Evolutionary conservation across 2,888 invertebrate species (phyloP).

Genomic region (Drosophila phalerata): DNA sequence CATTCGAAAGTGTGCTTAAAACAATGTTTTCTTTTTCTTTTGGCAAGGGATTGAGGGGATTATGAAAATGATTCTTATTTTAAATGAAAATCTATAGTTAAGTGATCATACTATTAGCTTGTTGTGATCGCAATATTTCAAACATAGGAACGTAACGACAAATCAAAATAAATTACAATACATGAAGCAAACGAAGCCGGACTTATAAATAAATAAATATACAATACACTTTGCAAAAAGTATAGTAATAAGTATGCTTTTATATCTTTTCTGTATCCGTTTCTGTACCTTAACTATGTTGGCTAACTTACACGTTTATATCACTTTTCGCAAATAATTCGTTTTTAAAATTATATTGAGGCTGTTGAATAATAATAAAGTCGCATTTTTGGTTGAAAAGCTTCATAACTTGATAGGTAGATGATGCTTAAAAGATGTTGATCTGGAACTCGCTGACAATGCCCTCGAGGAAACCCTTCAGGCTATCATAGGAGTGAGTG

Average conservation of each 20-base stretch:
- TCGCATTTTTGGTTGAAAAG: constrained; percentile 62
- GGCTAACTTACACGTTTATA: constrained; percentile 83
- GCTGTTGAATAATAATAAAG: constrained; percentile 66
- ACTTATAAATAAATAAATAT: constrained; percentile 66
- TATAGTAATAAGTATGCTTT: constrained; percentile 13
- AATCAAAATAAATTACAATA: constrained; percentile 54
- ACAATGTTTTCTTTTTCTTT: constrained; percentile 25
- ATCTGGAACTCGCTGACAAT: constrained; percentile 84
- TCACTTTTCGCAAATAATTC: constrained; percentile 84
- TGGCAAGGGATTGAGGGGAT: constrained; percentile 35
- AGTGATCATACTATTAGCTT: constrained; percentile 23
- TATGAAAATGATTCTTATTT: constrained; percentile 18
- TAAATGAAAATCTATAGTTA: constrained; percentile 28
- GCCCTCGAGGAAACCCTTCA: constrained; percentile 83
- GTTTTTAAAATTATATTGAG: constrained; percentile 74
- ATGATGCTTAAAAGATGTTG: constrained; percentile 80
- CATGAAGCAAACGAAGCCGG: constrained; percentile 49
- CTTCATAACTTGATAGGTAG: constrained; percentile 21
- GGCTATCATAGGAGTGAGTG: constrained; percentile 83
- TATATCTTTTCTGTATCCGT: background rate
- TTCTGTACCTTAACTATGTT: constrained; percentile 64
- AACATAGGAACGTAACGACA: constrained; percentile 74
- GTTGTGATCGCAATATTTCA: constrained; percentile 17
- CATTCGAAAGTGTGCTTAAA: constrained; percentile 32
- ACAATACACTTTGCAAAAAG: constrained; percentile 31